A percentile compares a stretch with the other conserved stretches of the same genome.
These are phyloP conservation scores for Psilanteris sp. DNA, from an alignment of 1,140 invertebrate genomes.

Conservation along the genomic window DNA sequence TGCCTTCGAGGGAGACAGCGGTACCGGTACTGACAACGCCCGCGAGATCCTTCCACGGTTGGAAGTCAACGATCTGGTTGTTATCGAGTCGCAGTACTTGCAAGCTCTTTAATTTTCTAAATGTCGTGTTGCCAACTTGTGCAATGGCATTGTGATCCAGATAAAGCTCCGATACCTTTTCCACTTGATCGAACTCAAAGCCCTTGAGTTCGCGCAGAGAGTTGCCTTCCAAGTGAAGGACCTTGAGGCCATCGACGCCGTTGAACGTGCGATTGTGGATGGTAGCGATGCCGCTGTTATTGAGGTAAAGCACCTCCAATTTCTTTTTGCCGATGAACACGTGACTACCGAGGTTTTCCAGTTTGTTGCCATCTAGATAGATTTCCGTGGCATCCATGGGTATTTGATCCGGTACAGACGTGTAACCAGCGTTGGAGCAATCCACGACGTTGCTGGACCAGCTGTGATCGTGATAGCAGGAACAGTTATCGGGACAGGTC, in stretches of 20 bases:
- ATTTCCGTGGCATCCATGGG: slow-evolving; percentile 97
- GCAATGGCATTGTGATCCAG: slow-evolving; percentile 92
- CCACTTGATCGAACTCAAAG: slow-evolving; percentile 90
- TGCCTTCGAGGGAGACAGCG: slow-evolving; percentile 87
- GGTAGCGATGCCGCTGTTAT: slow-evolving; percentile 91
- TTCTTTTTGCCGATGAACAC: slow-evolving; percentile 94
- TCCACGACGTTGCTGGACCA: slow-evolving; percentile 97
- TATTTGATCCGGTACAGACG: slow-evolving; percentile 90
- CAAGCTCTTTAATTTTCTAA: slow-evolving; percentile 88
- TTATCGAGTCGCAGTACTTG: slow-evolving; percentile 91
- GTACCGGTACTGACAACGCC: slow-evolving; percentile 86
- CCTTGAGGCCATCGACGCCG: slow-evolving; percentile 87
- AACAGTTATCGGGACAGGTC: slow-evolving; percentile 96
- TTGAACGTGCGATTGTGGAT: slow-evolving; percentile 95
- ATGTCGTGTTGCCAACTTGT: slow-evolving; percentile 91
- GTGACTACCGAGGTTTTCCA: slow-evolving; percentile 91
- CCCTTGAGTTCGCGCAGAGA: slow-evolving; percentile 88
- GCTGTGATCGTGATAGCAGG: slow-evolving; percentile 95
- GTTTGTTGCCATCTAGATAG: slow-evolving; percentile 94
- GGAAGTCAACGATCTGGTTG: slow-evolving; percentile 89
- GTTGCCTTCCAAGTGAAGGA: slow-evolving; percentile 93
- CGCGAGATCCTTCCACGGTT: slow-evolving; percentile 86
- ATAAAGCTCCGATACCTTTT: slow-evolving; percentile 90
- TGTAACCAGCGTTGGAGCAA: slow-evolving; percentile 89
- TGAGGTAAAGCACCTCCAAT: slow-evolving; percentile 89